A percentile compares a stretch with the other conserved stretches of the same genome.
phyloP scores from a whole-genome alignment of 1,140 invertebrate genomes.

The Drosophila kanapiae region DNA sequence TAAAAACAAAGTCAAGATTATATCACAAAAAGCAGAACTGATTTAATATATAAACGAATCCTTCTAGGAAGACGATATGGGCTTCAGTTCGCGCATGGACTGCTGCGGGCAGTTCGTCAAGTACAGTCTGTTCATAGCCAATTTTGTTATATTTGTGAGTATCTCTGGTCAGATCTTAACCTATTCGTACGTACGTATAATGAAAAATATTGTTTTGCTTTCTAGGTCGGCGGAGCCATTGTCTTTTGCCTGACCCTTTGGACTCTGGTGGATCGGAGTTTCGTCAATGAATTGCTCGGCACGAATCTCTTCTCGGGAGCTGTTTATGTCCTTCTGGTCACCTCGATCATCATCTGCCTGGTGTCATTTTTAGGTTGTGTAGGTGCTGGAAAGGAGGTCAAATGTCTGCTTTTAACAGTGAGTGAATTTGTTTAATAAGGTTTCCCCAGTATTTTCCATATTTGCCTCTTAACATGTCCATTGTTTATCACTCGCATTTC shows the following conservation, averaged over 20 bases:
- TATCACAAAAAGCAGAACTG: background rate
- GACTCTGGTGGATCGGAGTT: constrained; percentile 93
- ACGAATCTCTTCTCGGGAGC: constrained; percentile 94
- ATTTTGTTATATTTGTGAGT: constrained; percentile 95
- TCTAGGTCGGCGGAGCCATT: constrained; percentile 91
- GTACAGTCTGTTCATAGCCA: constrained; percentile 92
- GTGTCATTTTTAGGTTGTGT: constrained; percentile 94
- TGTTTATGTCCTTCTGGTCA: constrained; percentile 92
- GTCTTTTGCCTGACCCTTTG: constrained; percentile 92
- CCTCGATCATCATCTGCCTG: constrained; percentile 91
- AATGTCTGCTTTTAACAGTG: constrained; percentile 94
- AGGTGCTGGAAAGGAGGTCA: constrained; percentile 94
- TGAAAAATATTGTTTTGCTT: background rate
- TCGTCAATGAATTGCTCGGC: constrained; percentile 92
- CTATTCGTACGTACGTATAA: background rate
- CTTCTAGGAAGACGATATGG: constrained; percentile 87
- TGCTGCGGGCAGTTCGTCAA: constrained; percentile 93
- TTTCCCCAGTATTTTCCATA: background rate
- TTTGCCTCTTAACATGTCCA: constrained; percentile 47
- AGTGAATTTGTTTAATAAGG: constrained; percentile 7
- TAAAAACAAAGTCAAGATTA: background rate
- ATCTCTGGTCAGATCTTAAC: background rate
- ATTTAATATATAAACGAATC: background rate
- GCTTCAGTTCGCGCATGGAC: constrained; percentile 91
- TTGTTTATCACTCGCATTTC: constrained; percentile 26